Conservation (phyloP, 2,888 invertebrate species). For the Tiphia femorata region DNA sequence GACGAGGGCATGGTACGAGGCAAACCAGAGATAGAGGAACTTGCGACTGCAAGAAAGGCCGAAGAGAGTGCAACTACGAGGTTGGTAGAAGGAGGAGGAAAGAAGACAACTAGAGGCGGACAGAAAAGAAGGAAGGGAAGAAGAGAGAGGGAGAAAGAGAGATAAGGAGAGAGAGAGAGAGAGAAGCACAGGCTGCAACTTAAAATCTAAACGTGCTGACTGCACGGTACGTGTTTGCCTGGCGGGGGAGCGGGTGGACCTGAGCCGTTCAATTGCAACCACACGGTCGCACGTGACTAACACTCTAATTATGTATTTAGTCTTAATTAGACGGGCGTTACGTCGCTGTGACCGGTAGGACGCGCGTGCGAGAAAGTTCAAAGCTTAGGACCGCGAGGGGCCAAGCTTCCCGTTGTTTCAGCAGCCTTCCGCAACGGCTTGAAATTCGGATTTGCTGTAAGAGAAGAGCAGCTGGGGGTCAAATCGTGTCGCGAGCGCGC, state of each 20-base stretch:
- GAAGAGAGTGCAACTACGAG: too few species aligned
- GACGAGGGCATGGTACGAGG: too few species aligned
- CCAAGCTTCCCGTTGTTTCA: constrained; percentile 8
- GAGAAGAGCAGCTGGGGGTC: too few species aligned
- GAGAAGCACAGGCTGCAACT: constrained; percentile 32
- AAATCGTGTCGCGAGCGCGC: too few species aligned
- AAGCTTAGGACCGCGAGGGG: constrained; percentile 16
- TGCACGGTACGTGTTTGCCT: constrained; percentile 56
- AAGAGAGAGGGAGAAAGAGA: constrained; percentile 17
- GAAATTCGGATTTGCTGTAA: constrained; percentile 17
- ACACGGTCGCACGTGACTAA: constrained; percentile 58
- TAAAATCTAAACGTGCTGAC: constrained; percentile 56
- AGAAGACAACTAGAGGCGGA: background rate
- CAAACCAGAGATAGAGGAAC: too few species aligned
- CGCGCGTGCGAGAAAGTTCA: constrained; percentile 35
- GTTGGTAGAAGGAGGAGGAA: too few species aligned
- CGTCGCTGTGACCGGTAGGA: constrained; percentile 39
- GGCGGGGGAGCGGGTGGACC: constrained; percentile 37
- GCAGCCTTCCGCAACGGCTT: constrained; percentile 18
- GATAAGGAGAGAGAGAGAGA: constrained; percentile 1
- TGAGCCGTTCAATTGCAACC: constrained; percentile 61
- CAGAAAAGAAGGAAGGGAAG: too few species aligned
- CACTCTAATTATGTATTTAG: constrained; percentile 65
- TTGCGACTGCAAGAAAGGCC: too few species aligned
- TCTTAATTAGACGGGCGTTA: constrained; percentile 63